Evolutionary conservation across 1,140 invertebrate genomes (phyloP), one percentile per base, ranked within the genome.

Genomic region (Aphelenchoides avenae): DNA sequence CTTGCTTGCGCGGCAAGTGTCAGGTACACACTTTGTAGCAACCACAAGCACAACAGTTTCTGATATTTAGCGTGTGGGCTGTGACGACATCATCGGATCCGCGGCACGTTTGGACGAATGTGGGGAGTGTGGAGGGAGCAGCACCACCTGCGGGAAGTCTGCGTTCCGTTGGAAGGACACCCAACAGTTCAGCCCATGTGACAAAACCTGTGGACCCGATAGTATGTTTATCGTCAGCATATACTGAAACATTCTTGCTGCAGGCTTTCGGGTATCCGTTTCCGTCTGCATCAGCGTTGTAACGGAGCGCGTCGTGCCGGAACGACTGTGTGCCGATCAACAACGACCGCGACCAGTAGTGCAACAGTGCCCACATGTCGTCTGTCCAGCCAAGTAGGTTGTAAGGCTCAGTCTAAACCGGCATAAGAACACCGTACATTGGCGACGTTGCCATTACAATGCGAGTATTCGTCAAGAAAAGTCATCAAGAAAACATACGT

Each of bases 361-460:
- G 18, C 30, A 52, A 42, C 43, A 34, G 22, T 73, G 70, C 37
- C 52, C 60, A n/a, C 36, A 54, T 41, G 46, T 71, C 22, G 56
- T 69, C 26, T 73, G 70, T 49, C 66, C 61, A 20, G 41, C 54
- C n/a, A 72, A 69, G 70, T 73, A 63, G 65, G 70, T 42, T 30
- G 11, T 49, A 13, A 27, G 18, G 15, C 29, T 9, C 22, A 54
- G n/a, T 54, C 36, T n/a, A n/a, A n/a, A n/a, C n/a, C n/a, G n/a
- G n/a, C n/a, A n/a, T n/a, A n/a, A n/a, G n/a, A n/a, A n/a, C n/a
- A n/a, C n/a, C n/a, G n/a, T n/a, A n/a, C n/a, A n/a, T n/a, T n/a
- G n/a, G n/a, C n/a, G n/a, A n/a, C n/a, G n/a, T n/a, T n/a, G n/a
- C n/a, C n/a, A n/a, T n/a, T n/a, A n/a, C n/a, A n/a, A n/a, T n/a